phyloP scores from a whole-genome alignment of 2,888 invertebrate species.

The Hydriomena furcata region DNA sequence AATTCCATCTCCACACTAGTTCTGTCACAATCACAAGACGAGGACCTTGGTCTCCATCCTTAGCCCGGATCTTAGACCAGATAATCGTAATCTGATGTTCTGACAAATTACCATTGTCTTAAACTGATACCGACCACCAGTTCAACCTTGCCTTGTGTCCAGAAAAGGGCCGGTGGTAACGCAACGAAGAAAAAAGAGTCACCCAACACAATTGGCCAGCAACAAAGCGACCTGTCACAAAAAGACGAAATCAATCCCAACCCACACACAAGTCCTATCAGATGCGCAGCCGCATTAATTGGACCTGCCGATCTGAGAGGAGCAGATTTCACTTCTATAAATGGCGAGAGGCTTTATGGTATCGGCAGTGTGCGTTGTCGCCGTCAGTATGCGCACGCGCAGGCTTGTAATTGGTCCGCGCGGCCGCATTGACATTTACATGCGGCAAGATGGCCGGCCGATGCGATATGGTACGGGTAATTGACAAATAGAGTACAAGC shows the following conservation, averaged over 20 bases:
- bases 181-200: background rate
- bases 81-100: too few relatives aligned
- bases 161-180: background rate
- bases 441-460: constrained; percentile 75
- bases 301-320: constrained; percentile 65
- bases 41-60: too few relatives aligned
- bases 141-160: too few relatives aligned
- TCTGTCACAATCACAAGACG: too few relatives aligned
- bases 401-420: constrained; percentile 75
- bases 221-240: constrained; percentile 23
- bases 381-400: constrained; percentile 74
- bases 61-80: too few relatives aligned
- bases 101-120: too few relatives aligned
- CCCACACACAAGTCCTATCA: constrained; percentile 53
- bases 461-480: constrained; percentile 70
- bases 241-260: constrained; percentile 30
- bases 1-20: too few relatives aligned
- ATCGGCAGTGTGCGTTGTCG: constrained; percentile 70
- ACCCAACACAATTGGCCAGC: background rate
- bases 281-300: constrained; percentile 73
- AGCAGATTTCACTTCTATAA: constrained; percentile 75
- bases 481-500: constrained; percentile 71
- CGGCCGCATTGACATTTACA: constrained; percentile 79
- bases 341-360: constrained; percentile 79
- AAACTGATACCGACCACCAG: too few relatives aligned